A percentile compares a stretch with the other conserved stretches of the same genome.
Evolutionary conservation across 2,113 vertebrate species (phyloP).

Genomic region (Antigone vipio): DNA sequence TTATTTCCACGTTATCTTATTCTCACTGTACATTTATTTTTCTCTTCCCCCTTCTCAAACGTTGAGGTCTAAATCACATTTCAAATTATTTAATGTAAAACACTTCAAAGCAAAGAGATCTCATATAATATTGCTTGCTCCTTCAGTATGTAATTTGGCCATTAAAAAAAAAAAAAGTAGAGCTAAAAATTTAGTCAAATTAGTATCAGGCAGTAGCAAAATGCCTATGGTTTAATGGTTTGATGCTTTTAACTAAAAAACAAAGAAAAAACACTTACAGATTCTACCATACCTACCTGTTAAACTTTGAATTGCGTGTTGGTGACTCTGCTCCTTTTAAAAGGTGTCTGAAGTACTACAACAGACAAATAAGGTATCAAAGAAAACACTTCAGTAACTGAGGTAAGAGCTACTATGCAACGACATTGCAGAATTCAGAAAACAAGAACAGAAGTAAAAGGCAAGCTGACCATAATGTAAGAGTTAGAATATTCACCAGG

Average conservation of each 20-base stretch:
- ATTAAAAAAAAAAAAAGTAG: neutral
- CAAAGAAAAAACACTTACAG: neutral
- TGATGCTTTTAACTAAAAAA: neutral
- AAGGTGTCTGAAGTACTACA: slow-evolving; percentile 93
- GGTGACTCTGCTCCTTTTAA: slow-evolving; percentile 91
- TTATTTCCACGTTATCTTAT: neutral
- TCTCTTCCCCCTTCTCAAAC: neutral
- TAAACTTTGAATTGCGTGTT: slow-evolving; percentile 83
- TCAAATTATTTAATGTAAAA: neutral
- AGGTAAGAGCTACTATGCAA: neutral
- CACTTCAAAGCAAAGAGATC: neutral
- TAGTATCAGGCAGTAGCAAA: neutral
- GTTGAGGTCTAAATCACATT: neutral
- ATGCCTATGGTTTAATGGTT: neutral
- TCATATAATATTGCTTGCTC: neutral
- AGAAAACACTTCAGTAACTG: neutral
- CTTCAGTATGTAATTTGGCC: neutral
- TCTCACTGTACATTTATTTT: neutral
- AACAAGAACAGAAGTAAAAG: neutral
- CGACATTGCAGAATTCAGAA: neutral
- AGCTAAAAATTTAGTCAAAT: neutral
- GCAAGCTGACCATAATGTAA: neutral
- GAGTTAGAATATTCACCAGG: neutral
- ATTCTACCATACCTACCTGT: slow-evolving; percentile 78
- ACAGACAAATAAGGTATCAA: slow-evolving; percentile 13